Evolutionary conservation across 2,797 vertebrate species (phyloP), one percentile per base, ranked within the genome.

Genomic region (Polyboroides typus): DNA sequence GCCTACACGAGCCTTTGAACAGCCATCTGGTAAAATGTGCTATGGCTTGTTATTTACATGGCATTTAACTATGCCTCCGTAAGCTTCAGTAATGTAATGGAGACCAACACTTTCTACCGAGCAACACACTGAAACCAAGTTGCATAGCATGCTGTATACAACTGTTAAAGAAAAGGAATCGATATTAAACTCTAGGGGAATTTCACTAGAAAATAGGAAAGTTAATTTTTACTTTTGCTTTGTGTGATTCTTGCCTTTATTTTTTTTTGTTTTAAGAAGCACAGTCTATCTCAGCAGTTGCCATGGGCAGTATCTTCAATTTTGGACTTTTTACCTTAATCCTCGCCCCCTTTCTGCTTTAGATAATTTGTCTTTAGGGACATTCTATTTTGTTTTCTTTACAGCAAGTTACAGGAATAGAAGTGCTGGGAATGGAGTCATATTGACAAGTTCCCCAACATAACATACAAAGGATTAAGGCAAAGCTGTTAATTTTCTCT

Each of bases 401-500:
- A 33, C 22, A 66, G 33, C 15, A 59, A 55, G n/a, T 68, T 83
- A 47, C 26, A 84, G 50, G 23, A 90, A 79, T 70, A 44, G 47
- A 70, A 93, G 19, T 86, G 9, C 58, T 93, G 44, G 67, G 18
- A 91, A 75, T 13, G 16, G 33, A 94, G 26, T 88, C 40, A 45
- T 80, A 72, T 62, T 88, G 82, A 93, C 80, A 92, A 74, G 16
- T 81, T 93, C 76, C 33, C 25, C 85, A 90, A 48, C 44, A 52
- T 33, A 95, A 68, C 18, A 70, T 42, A 86, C 59, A 94, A 95
- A 94, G 62, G 73, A 93, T 58, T 92, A 83, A 88, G 80, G 85
- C 79, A 86, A 93, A 83, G 80, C 96, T 81, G 59, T 88, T 96
- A 90, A 90, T 95, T 96, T 94, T 94, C 85, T 75, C 82, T 86